Evolutionary conservation across 2,113 vertebrate species (phyloP).

Genomic region (Odobenus rosmarus): DNA sequence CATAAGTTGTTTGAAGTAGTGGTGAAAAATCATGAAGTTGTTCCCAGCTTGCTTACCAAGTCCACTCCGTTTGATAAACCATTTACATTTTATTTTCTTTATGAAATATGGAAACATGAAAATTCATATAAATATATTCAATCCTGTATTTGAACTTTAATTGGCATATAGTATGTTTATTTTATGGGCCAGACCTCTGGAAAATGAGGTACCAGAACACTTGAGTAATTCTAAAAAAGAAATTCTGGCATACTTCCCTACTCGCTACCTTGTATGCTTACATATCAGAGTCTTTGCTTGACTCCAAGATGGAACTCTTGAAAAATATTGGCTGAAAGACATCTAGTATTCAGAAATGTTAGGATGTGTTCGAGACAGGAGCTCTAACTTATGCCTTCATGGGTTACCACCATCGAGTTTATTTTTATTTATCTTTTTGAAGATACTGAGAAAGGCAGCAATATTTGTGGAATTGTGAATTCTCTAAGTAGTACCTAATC

Average conservation of each 20-base stretch:
- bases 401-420: not conserved
- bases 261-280: not conserved
- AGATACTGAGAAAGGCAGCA: not conserved
- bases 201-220: not conserved
- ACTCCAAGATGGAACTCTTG: not conserved
- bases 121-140: not conserved
- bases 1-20: not conserved
- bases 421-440: not conserved
- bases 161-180: not conserved
- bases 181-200: not conserved
- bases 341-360: not conserved
- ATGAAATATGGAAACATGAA: not conserved
- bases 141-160: not conserved
- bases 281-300: not conserved
- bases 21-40: not conserved
- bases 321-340: not conserved
- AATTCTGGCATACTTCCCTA: not conserved
- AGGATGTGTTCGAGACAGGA: not conserved
- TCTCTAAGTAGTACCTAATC: not conserved
- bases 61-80: not conserved
- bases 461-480: not conserved
- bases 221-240: not conserved
- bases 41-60: not conserved
- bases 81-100: not conserved
- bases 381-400: not conserved